Conservation (phyloP, 2,888 invertebrate species). For the Drosophila kambysellisi region DNA sequence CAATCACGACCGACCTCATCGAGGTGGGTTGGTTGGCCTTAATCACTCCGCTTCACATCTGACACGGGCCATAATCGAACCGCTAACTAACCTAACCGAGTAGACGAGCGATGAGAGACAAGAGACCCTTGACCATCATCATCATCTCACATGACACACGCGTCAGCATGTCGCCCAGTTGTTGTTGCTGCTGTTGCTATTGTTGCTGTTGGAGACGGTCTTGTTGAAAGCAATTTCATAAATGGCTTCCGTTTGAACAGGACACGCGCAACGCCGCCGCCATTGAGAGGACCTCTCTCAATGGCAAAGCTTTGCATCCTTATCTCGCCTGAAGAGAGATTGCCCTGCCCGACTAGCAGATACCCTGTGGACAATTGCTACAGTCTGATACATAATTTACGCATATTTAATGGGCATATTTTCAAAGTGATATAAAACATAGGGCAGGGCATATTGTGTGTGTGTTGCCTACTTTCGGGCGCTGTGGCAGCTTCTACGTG, state of each 20-base stretch:
- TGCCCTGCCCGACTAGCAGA: neutral
- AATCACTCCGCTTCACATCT: slow-evolving; percentile 43
- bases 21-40: slow-evolving; percentile 18
- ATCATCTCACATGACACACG: slow-evolving; percentile 41
- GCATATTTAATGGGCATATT: neutral
- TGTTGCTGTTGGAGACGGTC: slow-evolving; percentile 21
- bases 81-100: slow-evolving; percentile 26
- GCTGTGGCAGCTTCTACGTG: slow-evolving; percentile 46
- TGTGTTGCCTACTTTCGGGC: slow-evolving; percentile 39
- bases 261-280: slow-evolving; percentile 44
- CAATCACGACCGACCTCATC: slow-evolving; percentile 23
- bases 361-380: neutral
- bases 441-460: slow-evolving; percentile 31
- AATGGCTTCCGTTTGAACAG: slow-evolving; percentile 72
- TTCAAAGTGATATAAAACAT: slow-evolving; percentile 4
- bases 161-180: slow-evolving; percentile 57
- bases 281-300: slow-evolving; percentile 16
- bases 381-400: neutral
- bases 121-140: slow-evolving; percentile 42
- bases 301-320: slow-evolving; percentile 32
- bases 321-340: slow-evolving; percentile 24
- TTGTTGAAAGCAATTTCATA: slow-evolving; percentile 73
- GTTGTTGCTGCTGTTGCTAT: slow-evolving; percentile 30
- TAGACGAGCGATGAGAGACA: neutral
- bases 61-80: slow-evolving; percentile 51